Evolutionary conservation across 2,113 vertebrate species (phyloP), one percentile per base, ranked within the genome.

Genomic region (Typhlomys cinereus): DNA sequence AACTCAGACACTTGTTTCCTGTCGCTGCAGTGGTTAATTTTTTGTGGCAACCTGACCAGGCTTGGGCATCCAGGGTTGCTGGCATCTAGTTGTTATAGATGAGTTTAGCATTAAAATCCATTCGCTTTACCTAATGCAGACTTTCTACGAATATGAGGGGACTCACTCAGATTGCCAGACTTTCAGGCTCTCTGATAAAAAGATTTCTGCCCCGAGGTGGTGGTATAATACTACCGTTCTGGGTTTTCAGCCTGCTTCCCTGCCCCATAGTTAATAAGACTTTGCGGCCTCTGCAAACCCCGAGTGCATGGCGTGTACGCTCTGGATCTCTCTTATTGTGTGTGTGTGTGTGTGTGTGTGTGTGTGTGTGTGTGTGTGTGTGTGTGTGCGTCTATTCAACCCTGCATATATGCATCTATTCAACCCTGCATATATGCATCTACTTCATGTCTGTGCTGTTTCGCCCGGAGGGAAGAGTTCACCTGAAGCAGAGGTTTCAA

Each of bases 101-200:
- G 25, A n/a, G 50, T 74, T 44, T 34, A 31, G 34, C 14, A 54
- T n/a, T 76, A 46, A 18, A 39, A 39, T 59, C 23, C 61, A n/a
- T 11, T n/a, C 34, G 41, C 34, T 66, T n/a, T 41, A 73, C 34
- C 7, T 31, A 39, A 39, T 57, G 31, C 66, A 4, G 25, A 76
- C 6, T 18, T 7, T 59, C 7, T 25, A 2, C 14, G 18, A 14
- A 2, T 4, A 5, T 54, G 25, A 31, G 4, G 41, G 8, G 36
- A 57, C 29, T 70, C 5, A 6, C 7, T 1, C n/a, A 57, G 74
- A 31, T 11, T 5, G 59, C n/a, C 93, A 84, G 36, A 50, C 17
- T 3, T 66, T 93, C 5, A 44, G 11, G 8, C 70, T 94, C 67
- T 48, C 50, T 52, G 8, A 48, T n/a, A 76, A 8, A 61, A 73